Base-by-base conservation (phyloP, 1,140 invertebrate genomes). In the Drosophila tropicalis region DNA sequence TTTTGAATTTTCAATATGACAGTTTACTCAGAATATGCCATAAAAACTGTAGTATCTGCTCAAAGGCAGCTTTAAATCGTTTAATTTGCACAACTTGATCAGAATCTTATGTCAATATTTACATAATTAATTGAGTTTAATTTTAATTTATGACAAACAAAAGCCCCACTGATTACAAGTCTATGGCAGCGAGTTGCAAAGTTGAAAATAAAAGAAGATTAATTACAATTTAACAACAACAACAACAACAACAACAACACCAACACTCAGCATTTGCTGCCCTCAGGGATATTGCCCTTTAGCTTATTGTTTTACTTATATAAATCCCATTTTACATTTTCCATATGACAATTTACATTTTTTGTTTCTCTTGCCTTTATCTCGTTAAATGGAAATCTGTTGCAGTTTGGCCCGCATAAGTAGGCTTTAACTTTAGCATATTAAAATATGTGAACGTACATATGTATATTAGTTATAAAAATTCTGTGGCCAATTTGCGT, bases 51-150 rank as follows among this genome's bases (percentile, higher is more conserved):
- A 12, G 9, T 29, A 5, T 5, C 29, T 5, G 9, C 34, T 36
- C 0, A 36, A 36, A 51, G 44, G 44, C 44, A 12, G 6, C 15
- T 17, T 47, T 47, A 47, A 47, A 47, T 47, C 44, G 17, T 47
- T 47, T 47, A 47, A 47, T 17, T 34, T 39, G 19, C 4, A 10
- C 5, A 13, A 25, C 17, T 62, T 41, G 54, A 7, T 51, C 29
- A 32, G 25, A 70, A 44, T 79, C 68, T 65, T 79, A 70, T 47
- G 69, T 76, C 67, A 79, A 83, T 77, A 83, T 87, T 87, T 89
- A 72, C 83, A 87, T 87, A 78, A 89, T 87, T 87, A 89, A 87
- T 89, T 80, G 76, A 73, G 84, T 87, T 87, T 83, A 83, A 80
- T 87, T 87, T 87, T 87, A 83, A 89, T 89, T 87, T 83, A 79